phyloP scores from a whole-genome alignment of 2,113 vertebrate species.

The Diadophis punctatus region DNA sequence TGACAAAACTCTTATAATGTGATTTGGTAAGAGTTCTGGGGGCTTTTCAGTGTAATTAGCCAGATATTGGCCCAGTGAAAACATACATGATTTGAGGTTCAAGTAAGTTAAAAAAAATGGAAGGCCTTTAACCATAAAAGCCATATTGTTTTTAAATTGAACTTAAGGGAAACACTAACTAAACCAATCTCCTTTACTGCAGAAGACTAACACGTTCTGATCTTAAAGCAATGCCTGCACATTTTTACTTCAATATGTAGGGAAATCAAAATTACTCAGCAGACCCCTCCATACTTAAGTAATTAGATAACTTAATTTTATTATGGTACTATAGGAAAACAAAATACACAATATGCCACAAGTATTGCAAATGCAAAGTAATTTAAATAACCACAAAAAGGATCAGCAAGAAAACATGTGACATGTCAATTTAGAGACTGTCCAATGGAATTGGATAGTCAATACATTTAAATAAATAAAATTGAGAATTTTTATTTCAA shows the following conservation, averaged over 20 bases:
- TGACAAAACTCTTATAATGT: background rate
- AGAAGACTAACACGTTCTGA: rapidly evolving
- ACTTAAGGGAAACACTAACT: background rate
- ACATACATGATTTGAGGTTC: background rate
- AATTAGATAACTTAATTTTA: background rate
- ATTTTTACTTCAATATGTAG: background rate
- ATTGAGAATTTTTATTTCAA: background rate
- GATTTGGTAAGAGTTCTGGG: background rate
- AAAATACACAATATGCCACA: background rate
- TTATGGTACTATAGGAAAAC: background rate
- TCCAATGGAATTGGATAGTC: background rate
- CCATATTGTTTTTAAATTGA: background rate
- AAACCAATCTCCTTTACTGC: background rate
- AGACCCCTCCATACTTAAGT: background rate
- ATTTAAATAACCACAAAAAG: background rate
- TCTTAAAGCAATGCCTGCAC: background rate
- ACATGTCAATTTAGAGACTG: background rate
- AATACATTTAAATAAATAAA: background rate
- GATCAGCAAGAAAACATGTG: background rate
- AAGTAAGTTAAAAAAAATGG: background rate
- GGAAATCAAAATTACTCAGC: background rate
- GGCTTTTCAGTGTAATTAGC: background rate
- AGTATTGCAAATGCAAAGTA: background rate
- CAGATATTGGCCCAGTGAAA: background rate
- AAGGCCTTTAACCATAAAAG: background rate